These are phyloP conservation scores for Margaritifera margaritifera DNA, from an alignment of 2,888 invertebrate genomes.

Conservation along the genomic window DNA sequence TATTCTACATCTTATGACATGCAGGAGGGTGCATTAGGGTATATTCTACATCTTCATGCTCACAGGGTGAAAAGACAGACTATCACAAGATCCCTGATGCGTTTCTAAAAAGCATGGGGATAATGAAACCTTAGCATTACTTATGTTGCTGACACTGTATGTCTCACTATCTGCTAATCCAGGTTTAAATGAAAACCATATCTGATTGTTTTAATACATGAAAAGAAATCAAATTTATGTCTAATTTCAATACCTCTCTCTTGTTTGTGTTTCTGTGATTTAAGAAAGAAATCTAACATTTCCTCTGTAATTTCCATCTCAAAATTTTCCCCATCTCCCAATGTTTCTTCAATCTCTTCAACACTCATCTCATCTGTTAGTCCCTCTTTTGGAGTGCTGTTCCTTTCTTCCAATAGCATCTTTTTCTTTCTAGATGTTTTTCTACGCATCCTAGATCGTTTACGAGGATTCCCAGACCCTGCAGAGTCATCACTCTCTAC, in stretches of 20 bases:
- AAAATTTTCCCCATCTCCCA: conserved; percentile 61
- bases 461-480: neutral
- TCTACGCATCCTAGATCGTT: neutral
- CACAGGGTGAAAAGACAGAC: too few species aligned
- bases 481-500: conserved; percentile 1
- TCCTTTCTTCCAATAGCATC: neutral
- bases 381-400: neutral
- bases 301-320: conserved; percentile 80
- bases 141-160: neutral
- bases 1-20: too few species aligned
- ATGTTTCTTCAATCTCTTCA: neutral
- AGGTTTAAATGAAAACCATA: too few species aligned
- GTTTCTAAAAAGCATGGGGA: too few species aligned
- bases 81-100: too few species aligned
- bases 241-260: conserved; percentile 66
- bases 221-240: neutral
- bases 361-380: neutral
- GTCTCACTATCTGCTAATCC: neutral
- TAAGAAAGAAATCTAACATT: conserved; percentile 78
- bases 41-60: too few species aligned
- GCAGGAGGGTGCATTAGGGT: too few species aligned
- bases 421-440: neutral
- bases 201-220: neutral
- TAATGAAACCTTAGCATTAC: neutral
- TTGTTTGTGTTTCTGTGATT: conserved; percentile 77